These are phyloP conservation scores for Heliconius sara DNA, from an alignment of 2,888 invertebrate genomes.

Conservation along the genomic window DNA sequence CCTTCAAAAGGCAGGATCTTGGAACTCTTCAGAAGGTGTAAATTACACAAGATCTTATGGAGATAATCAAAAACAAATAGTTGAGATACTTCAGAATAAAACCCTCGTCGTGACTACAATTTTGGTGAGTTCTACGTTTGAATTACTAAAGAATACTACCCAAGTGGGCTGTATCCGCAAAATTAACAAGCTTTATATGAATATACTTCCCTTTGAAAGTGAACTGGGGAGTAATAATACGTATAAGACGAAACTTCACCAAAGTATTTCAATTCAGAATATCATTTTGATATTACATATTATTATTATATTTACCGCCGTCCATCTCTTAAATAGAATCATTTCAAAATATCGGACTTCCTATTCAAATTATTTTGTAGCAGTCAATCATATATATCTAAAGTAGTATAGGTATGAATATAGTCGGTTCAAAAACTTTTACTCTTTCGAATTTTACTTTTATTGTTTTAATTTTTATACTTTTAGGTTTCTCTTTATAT, in stretches of 20 bases:
- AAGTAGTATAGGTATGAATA: neutral
- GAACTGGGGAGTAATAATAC: constrained; percentile 31
- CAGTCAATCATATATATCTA: neutral
- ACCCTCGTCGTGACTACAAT: constrained; percentile 96
- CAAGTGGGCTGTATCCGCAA: constrained; percentile 24
- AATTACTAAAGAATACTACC: constrained; percentile 28
- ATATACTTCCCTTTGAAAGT: constrained; percentile 33
- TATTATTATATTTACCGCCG: too few species aligned
- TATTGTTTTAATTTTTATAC: too few species aligned
- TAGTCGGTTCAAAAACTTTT: too few species aligned
- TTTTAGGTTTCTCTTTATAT: too few species aligned
- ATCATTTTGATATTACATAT: neutral
- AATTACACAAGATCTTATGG: constrained; percentile 94
- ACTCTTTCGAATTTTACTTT: too few species aligned
- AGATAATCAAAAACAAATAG: constrained; percentile 93
- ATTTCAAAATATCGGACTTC: neutral
- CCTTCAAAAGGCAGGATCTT: constrained; percentile 92
- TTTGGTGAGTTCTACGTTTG: constrained; percentile 85
- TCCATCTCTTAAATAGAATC: neutral
- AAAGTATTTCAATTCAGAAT: constrained; percentile 3
- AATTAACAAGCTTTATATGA: constrained; percentile 28
- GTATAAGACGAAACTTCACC: neutral
- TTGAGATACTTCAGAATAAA: constrained; percentile 95
- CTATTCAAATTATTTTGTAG: neutral
- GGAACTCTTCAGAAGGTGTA: constrained; percentile 94